A percentile compares a stretch with the other conserved stretches of the same genome.
Conservation (phyloP, 2,888 invertebrate genomes). For the Orthonevra nobilis region DNA sequence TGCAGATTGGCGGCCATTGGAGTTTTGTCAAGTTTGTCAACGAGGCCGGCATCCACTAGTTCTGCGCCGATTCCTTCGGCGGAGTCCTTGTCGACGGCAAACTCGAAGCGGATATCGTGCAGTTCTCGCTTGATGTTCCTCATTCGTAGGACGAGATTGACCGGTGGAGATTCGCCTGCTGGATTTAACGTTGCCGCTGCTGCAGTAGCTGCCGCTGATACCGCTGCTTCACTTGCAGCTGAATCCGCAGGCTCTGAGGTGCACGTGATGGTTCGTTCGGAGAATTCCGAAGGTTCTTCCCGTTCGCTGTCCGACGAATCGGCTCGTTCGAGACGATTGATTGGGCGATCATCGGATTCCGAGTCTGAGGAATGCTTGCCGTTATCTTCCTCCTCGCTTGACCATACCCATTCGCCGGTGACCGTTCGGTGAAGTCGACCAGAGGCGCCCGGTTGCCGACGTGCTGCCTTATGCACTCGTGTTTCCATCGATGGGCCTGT, state of each 20-base stretch:
- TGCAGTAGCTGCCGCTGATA: constrained; percentile 49
- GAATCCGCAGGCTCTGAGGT: constrained; percentile 75
- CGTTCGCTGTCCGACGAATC: constrained; percentile 84
- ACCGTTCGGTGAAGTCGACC: constrained; percentile 94
- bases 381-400: constrained; percentile 94
- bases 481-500: constrained; percentile 94
- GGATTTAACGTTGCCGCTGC: constrained; percentile 61
- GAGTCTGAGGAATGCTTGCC: constrained; percentile 82
- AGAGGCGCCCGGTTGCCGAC: constrained; percentile 92
- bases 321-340: constrained; percentile 83
- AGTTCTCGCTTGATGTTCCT: constrained; percentile 94
- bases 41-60: constrained; percentile 95
- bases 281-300: constrained; percentile 79
- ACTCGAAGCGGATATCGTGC: constrained; percentile 99
- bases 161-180: constrained; percentile 80
- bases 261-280: constrained; percentile 81
- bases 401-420: constrained; percentile 99
- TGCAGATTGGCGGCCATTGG: constrained; percentile 97
- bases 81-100: constrained; percentile 92
- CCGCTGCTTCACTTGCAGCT: constrained; percentile 71
- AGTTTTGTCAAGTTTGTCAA: constrained; percentile 93
- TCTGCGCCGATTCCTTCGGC: constrained; percentile 96
- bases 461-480: constrained; percentile 91
- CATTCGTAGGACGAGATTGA: constrained; percentile 94
- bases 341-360: constrained; percentile 83